These are phyloP conservation scores for Hirtodrosophila cameraria DNA, from an alignment of 2,888 invertebrate genomes.

Conservation along the genomic window DNA sequence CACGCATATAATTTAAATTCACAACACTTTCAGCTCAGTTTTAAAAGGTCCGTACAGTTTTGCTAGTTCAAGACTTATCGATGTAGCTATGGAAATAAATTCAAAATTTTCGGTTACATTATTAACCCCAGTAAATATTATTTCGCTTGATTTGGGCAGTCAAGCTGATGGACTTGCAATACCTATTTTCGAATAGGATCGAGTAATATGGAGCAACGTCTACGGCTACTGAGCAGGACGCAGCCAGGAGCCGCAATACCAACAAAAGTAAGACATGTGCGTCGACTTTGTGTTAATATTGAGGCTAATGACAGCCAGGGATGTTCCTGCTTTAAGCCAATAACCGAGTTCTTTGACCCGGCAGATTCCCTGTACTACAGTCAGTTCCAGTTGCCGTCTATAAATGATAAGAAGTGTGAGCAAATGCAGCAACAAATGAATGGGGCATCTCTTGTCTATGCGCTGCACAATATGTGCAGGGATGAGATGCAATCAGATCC, in stretches of 20 bases:
- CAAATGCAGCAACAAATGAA: conserved; percentile 7
- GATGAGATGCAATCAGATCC: too few relatives aligned
- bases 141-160: conserved; percentile 2
- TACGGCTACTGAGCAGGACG: conserved; percentile 1
- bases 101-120: conserved; percentile 32
- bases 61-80: too few relatives aligned
- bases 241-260: conserved; percentile 5
- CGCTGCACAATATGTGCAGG: background rate
- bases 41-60: too few relatives aligned
- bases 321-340: background rate
- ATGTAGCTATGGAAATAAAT: conserved; percentile 20
- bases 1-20: too few relatives aligned
- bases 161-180: conserved; percentile 8
- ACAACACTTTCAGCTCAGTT: too few relatives aligned
- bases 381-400: background rate
- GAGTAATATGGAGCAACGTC: conserved; percentile 10
- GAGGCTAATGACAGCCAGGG: conserved; percentile 16
- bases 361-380: background rate
- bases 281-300: conserved; percentile 50
- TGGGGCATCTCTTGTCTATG: background rate
- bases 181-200: background rate
- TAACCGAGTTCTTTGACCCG: background rate
- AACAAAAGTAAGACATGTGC: conserved; percentile 31
- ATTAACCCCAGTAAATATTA: background rate
- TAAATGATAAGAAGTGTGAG: background rate